Evolutionary conservation across 2,113 vertebrate species (phyloP), one percentile per base, ranked within the genome.

Genomic region (Larimichthys polyactis): DNA sequence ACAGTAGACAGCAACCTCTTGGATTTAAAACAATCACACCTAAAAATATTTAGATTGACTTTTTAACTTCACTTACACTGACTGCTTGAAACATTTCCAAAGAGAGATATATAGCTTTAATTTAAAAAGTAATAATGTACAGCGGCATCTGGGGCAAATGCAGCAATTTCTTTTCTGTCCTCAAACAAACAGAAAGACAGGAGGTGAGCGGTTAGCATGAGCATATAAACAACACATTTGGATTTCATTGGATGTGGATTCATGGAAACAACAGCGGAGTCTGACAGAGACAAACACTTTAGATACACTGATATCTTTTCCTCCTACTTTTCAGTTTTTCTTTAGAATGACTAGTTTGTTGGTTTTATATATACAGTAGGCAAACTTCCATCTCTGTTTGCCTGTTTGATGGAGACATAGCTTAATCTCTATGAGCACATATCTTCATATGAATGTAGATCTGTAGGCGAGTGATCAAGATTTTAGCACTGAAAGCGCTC

Each of bases 21-120:
- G 12, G 66, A 52, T 76, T 67, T 40, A 22, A 70, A 65, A 79
- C 49, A 70, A 70, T 70, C 43, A 27, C 14, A 55, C 20, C 32
- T 63, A 63, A 72, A 81, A 22, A 60, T 51, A 76, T 81, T 62
- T 81, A 48, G 11, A 81, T 40, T 68, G 72, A 81, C 54, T 71
- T 76, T 85, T 55, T 81, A 71, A 80, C 62, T 72, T 72, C 3
- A 72, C 54, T 85, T 27, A 20, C 20, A 85, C 48, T 36, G 83
- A 81, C 67, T 70, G 11, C 14, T 67, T 6, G 12, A 20, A 57
- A n/a, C 19, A 27, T 36, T 52, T 40, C 27, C 22, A 63, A 63
- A 32, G 36, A 63, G 27, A 74, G 32, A 40, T 19, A 36, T 48
- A 58, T 58, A 15, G 32, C 52, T 71, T 60, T 76, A 11, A 71